These are phyloP conservation scores for Aporrectodea caliginosa DNA, from an alignment of 1,140 invertebrate species.

Conservation along the genomic window DNA sequence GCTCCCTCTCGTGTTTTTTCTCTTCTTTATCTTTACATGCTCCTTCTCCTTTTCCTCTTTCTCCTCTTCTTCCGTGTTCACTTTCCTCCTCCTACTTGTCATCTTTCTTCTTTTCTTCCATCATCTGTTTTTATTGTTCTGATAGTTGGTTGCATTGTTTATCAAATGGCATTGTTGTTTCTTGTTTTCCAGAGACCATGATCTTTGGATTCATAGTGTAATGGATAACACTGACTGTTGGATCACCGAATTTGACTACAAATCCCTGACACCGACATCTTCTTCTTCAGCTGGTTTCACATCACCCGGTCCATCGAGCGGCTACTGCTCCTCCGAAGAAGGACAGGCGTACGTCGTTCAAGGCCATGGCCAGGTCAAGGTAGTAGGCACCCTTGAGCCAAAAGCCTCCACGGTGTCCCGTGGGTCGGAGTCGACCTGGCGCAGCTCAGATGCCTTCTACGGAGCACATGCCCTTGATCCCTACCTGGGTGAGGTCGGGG, in stretches of 20 bases:
- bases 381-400: background rate
- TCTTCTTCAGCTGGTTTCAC: too few relatives aligned
- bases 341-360: too few relatives aligned
- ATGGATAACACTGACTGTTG: background rate
- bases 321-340: background rate
- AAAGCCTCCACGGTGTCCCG: background rate
- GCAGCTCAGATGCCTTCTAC: background rate
- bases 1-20: too few relatives aligned
- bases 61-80: too few relatives aligned
- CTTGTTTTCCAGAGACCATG: background rate
- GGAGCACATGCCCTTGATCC: background rate
- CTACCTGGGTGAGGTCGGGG: background rate
- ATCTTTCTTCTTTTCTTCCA: too few relatives aligned
- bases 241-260: background rate
- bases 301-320: background rate
- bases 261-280: background rate
- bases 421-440: background rate
- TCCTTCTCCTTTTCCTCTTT: too few relatives aligned
- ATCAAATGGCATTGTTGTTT: background rate
- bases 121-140: too few relatives aligned
- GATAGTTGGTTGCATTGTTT: too few relatives aligned
- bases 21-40: too few relatives aligned
- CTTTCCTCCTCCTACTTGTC: too few relatives aligned
- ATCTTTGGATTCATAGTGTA: background rate
- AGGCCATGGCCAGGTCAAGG: too few relatives aligned